Evolutionary conservation across 2,113 vertebrate species (phyloP).

Genomic region (Poeciliopsis turrubarensis): DNA sequence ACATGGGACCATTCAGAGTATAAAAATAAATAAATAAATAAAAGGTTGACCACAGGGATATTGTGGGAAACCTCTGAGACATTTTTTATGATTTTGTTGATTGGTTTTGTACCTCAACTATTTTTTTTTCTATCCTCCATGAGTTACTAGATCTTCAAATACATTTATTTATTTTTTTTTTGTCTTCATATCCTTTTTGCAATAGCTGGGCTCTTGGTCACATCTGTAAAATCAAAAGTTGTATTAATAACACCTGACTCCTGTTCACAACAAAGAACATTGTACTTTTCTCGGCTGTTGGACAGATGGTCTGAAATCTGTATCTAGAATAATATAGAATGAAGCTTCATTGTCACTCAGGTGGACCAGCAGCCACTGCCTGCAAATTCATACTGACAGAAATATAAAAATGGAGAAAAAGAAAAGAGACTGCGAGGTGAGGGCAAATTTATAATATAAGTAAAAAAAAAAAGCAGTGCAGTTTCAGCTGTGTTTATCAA

Average conservation of each 20-base stretch:
- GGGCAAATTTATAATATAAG: too few relatives aligned
- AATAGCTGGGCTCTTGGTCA: background rate
- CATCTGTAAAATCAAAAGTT: background rate
- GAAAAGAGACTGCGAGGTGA: too few relatives aligned
- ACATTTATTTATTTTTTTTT: background rate
- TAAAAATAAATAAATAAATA: background rate
- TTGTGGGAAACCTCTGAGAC: background rate
- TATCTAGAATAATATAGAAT: too few relatives aligned
- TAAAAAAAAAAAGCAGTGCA: too few relatives aligned
- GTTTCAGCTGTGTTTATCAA: too few relatives aligned
- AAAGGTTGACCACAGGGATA: background rate
- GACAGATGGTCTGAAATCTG: too few relatives aligned
- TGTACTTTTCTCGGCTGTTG: background rate
- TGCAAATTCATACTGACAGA: too few relatives aligned
- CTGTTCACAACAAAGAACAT: background rate
- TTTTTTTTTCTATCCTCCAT: background rate
- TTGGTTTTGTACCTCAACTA: background rate
- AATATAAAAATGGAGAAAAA: too few relatives aligned
- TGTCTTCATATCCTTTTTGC: background rate
- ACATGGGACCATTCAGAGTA: background rate
- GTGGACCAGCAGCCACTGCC: too few relatives aligned
- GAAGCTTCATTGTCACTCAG: too few relatives aligned
- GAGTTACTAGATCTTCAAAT: background rate
- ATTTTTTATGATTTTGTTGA: background rate
- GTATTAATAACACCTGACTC: background rate